Evolutionary conservation across 2,113 vertebrate species (phyloP).

Genomic region (Sprattus sprattus): DNA sequence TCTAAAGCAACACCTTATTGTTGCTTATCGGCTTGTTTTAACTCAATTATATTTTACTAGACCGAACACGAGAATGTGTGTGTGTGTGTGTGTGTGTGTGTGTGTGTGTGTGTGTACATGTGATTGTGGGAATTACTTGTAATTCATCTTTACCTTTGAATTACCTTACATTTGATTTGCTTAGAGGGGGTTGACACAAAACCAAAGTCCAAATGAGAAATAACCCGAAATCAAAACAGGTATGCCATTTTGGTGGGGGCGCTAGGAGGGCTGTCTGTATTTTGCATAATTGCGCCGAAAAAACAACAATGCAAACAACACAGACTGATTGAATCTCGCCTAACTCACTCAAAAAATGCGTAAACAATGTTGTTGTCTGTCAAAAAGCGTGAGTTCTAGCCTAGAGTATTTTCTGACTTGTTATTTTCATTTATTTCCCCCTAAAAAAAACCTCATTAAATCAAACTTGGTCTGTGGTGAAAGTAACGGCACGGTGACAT

Average conservation of each 20-base stretch:
- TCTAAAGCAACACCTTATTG: conserved; percentile 58
- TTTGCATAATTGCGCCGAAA: conserved; percentile 49
- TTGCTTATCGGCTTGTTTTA: conserved; percentile 56
- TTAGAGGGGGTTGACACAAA: neutral
- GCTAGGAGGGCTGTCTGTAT: conserved; percentile 32
- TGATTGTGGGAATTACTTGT: conserved; percentile 33
- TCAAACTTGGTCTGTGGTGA: conserved; percentile 49
- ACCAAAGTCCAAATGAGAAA: conserved; percentile 36
- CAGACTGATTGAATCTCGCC: conserved; percentile 49
- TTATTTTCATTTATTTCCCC: conserved; percentile 22
- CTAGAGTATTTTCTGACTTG: conserved; percentile 20
- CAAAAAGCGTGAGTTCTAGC: conserved; percentile 16
- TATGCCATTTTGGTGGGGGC: neutral
- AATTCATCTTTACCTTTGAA: conserved; percentile 33
- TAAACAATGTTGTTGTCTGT: conserved; percentile 48
- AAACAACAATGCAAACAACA: conserved; percentile 28
- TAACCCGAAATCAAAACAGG: conserved; percentile 14
- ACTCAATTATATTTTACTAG: conserved; percentile 47
- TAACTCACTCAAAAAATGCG: conserved; percentile 31
- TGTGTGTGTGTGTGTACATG: neutral
- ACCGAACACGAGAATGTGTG: neutral
- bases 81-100: conserved; percentile 13
- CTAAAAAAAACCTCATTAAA: conserved; percentile 27
- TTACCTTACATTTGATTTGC: conserved; percentile 27
- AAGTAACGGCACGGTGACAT: conserved; percentile 52